Base-by-base conservation (phyloP, 2,797 vertebrate genomes). In the Antrozous pallidus region DNA sequence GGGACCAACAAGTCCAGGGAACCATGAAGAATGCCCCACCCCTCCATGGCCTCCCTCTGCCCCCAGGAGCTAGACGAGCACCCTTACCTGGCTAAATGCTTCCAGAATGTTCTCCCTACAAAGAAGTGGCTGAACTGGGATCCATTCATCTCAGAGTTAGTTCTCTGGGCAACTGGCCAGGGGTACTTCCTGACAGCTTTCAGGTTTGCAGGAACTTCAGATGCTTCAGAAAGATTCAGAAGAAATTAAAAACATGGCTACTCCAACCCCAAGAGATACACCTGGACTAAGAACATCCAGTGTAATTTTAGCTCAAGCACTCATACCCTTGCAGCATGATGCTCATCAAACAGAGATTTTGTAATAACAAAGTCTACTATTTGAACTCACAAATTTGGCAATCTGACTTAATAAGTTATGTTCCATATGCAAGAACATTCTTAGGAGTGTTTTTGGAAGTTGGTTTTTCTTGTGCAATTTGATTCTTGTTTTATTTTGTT, bases 401-500 rank as follows among this genome's bases (percentile, higher is more conserved):
- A 71, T 81, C 71, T 47, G 51, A 79, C 38, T 12, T 24, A 54
- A 65, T 31, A 58, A 82, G 56, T 12, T 78, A 2, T 38, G 65
- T 61, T 83, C 69, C 28, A 47, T 33, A 77, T 56, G 74, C 54
- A 40, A 88, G 42, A 91, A 70, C 75, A 38, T 45, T 73, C 56
- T 90, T 61, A 31, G 49, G 38, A 77, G 18, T 31, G 38, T 8
- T 83, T 94, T 87, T 40, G 38, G 54, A 84, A 71, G n/a, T 5
- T 56, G n/a, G 13, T 79, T 74, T 95, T 88, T 45, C 80, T 87
- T 36, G 9, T 28, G 77, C 26, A 0, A 70, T 74, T 42, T 70
- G 78, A 81, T 56, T 82, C 91, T 92, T 93, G 67, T 89, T 80
- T 80, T 92, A 31, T 42, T 93, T 92, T 92, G n/a, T 47, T 94